A percentile compares a stretch with the other conserved stretches of the same genome.
These are phyloP conservation scores for Glossophaga mutica DNA, from an alignment of 2,797 vertebrate genomes.

Conservation along the genomic window DNA sequence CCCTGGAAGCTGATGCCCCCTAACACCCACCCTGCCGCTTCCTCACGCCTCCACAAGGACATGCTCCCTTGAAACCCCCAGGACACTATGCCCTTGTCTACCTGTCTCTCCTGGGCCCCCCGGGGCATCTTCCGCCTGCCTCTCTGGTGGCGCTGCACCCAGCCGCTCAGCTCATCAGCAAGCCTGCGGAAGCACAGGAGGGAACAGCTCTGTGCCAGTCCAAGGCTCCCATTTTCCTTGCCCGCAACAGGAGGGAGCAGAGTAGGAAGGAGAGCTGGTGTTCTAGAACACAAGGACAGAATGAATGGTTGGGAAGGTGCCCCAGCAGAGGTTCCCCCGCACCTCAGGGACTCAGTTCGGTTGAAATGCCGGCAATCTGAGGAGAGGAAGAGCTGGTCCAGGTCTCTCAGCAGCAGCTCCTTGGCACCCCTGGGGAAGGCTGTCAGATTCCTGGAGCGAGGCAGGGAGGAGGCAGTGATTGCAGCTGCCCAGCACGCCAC, in stretches of 20 bases:
- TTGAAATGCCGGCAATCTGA: conserved; percentile 93
- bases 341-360: conserved; percentile 93
- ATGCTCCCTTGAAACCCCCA: background rate
- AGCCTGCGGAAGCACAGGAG: conserved; percentile 80
- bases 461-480: background rate
- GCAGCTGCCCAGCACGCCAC: background rate
- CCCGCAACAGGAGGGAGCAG: background rate
- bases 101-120: conserved; percentile 69
- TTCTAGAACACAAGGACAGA: background rate
- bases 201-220: background rate
- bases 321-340: background rate
- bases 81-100: background rate
- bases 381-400: conserved; percentile 89
- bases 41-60: background rate
- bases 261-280: background rate
- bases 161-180: conserved; percentile 90
- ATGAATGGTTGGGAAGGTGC: background rate
- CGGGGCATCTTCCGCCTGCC: conserved; percentile 86
- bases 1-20: conserved; percentile 28
- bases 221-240: background rate
- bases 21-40: background rate
- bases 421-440: conserved; percentile 85
- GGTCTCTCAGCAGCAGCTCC: conserved; percentile 89
- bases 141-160: conserved; percentile 92
- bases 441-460: conserved; percentile 85